phyloP scores from a whole-genome alignment of 2,797 vertebrate species.

The Poeciliopsis paucimaculata region DNA sequence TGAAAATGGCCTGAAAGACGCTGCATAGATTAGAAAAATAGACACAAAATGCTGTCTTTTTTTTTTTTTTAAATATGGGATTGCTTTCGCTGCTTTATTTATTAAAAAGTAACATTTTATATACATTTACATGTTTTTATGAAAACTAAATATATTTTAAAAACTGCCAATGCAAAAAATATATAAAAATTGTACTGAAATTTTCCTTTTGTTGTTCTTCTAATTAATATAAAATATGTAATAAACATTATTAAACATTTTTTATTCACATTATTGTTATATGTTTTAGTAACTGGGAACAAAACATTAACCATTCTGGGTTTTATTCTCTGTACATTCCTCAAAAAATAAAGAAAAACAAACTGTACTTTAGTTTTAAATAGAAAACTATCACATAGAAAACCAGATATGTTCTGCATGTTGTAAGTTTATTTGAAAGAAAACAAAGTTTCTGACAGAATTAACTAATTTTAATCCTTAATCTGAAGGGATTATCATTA shows the following conservation, averaged over 20 bases:
- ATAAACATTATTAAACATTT: background rate
- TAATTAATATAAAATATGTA: no score
- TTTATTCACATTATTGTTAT: background rate
- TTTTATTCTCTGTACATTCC: background rate
- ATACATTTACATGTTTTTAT: no score
- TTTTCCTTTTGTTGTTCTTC: no score
- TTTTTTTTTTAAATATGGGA: no score
- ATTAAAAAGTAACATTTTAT: background rate
- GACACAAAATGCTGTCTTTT: no score
- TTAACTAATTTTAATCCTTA: background rate
- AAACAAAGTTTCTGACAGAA: background rate
- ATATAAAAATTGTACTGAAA: no score
- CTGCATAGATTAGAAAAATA: background rate
- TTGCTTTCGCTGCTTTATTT: background rate
- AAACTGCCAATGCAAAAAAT: no score
- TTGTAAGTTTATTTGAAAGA: background rate
- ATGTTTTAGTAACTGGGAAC: background rate
- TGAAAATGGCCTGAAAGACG: background rate
- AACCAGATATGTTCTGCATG: background rate
- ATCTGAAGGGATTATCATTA: background rate
- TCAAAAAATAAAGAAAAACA: background rate
- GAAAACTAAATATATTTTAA: no score
- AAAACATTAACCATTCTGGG: background rate
- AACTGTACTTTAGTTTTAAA: background rate
- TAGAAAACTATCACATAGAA: background rate